Base-by-base conservation (phyloP, 2,797 vertebrate genomes). In the Peromyscus melanophrys region DNA sequence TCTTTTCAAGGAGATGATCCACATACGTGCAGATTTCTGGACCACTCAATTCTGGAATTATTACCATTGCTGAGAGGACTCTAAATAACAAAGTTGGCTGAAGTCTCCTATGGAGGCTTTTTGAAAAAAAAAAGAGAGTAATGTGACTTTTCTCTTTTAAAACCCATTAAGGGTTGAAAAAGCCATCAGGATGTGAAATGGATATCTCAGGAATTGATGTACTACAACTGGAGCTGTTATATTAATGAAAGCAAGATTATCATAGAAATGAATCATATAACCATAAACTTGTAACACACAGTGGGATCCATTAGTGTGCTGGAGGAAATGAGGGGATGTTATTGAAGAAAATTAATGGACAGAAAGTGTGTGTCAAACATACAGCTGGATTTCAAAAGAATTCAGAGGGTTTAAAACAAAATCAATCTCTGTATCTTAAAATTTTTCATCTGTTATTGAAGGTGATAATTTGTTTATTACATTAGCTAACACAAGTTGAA, bases 191-290 rank as follows among this genome's bases (percentile, higher is more conserved):
- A 98, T 98, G 96, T 97, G 97, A 98, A 97, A 88, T 96, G 63
- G 96, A 92, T 97, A 94, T 97, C 89, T 96, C 92, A 97, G 93
- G 97, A 98, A 96, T 90, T 97, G 97, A 98, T 97, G 89, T 76
- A 93, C 94, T 96, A 97, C 95, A 97, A 9, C 96, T 95, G 77
- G 59, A 98, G 94, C 96, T n/a, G 17, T 97, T 98, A 85, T 89
- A 97, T 98, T 98, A 98, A 98, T 98, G 97, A 97, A 97, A 98
- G 96, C 86, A 89, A 98, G 95, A 98, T 98, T 98, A 98, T 98
- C 90, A 90, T 95, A 97, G 94, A 97, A 93, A 97, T 98, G 97
- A 98, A 98, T 98, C 96, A 98, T 87, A 83, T 8, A 96, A 77
- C 82, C 96, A 97, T 98, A 98, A 96, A 96, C 96, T 98, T 96